These are phyloP conservation scores for Chloropsis hardwickii DNA, from an alignment of 2,113 vertebrate genomes.

Conservation along the genomic window DNA sequence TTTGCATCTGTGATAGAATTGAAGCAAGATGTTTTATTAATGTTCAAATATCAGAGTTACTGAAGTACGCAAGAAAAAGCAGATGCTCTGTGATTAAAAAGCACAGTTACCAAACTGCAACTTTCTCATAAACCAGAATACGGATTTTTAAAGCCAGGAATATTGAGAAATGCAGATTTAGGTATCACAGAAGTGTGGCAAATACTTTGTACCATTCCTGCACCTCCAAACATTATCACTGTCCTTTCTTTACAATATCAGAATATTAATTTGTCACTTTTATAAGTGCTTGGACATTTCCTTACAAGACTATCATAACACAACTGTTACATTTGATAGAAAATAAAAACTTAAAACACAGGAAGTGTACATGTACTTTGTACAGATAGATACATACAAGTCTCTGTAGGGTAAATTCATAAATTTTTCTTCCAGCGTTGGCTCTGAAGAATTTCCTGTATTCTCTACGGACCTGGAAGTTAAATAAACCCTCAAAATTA, in stretches of 20 bases:
- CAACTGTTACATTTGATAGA: not conserved
- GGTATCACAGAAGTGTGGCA: not conserved
- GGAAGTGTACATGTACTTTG: not conserved
- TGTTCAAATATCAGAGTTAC: not conserved
- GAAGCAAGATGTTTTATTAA: slow-evolving; percentile 14
- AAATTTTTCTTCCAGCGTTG: slow-evolving; percentile 97
- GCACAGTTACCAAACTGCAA: not conserved
- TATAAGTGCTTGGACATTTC: not conserved
- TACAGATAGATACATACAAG: slow-evolving; percentile 79
- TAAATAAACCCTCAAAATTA: slow-evolving; percentile 39
- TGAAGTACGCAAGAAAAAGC: not conserved
- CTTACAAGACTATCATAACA: not conserved
- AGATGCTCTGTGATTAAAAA: not conserved
- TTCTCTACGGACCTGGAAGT: slow-evolving; percentile 89
- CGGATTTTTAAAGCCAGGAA: not conserved
- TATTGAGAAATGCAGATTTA: not conserved
- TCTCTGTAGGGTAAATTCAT: slow-evolving; percentile 93
- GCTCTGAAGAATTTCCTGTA: slow-evolving; percentile 98
- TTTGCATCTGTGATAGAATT: slow-evolving; percentile 84
- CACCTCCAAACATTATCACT: not conserved
- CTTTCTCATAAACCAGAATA: not conserved
- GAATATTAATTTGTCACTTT: not conserved
- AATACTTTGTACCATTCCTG: not conserved
- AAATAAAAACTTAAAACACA: not conserved
- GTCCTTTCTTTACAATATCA: not conserved